Conservation (phyloP, 2,113 vertebrate species). For the Canis aureus region DNA sequence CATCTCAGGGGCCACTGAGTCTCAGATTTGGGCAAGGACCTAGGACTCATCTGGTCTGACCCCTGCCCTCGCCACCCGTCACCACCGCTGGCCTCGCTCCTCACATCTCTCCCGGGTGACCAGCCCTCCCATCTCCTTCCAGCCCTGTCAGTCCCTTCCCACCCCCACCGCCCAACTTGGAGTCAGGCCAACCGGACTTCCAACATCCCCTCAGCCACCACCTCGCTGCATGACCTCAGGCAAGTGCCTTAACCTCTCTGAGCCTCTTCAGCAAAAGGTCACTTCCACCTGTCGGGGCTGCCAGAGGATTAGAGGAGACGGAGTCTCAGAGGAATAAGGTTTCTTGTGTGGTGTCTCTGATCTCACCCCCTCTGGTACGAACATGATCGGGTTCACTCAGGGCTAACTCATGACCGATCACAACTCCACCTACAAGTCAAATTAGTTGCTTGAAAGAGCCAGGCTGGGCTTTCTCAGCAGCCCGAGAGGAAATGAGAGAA, state of each 20-base stretch:
- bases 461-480: not conserved
- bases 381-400: accelerated
- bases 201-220: not conserved
- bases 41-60: not conserved
- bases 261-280: not conserved
- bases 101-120: too few species aligned
- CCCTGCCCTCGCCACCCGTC: not conserved
- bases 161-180: not conserved
- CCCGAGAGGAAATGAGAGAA: accelerated
- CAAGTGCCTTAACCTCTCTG: not conserved
- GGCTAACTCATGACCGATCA: accelerated
- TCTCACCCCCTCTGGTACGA: too few species aligned
- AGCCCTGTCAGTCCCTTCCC: not conserved
- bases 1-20: not conserved
- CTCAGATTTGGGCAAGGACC: not conserved
- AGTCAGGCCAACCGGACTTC: not conserved
- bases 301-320: not conserved
- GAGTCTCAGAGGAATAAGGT: not conserved
- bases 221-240: not conserved
- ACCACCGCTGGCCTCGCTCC: not conserved
- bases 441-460: not conserved
- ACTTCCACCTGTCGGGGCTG: not conserved
- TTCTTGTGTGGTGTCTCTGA: too few species aligned
- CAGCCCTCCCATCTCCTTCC: not conserved
- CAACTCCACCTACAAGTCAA: not conserved